phyloP scores from a whole-genome alignment of 2,797 vertebrate species.

The Anguilla pacifica region DNA sequence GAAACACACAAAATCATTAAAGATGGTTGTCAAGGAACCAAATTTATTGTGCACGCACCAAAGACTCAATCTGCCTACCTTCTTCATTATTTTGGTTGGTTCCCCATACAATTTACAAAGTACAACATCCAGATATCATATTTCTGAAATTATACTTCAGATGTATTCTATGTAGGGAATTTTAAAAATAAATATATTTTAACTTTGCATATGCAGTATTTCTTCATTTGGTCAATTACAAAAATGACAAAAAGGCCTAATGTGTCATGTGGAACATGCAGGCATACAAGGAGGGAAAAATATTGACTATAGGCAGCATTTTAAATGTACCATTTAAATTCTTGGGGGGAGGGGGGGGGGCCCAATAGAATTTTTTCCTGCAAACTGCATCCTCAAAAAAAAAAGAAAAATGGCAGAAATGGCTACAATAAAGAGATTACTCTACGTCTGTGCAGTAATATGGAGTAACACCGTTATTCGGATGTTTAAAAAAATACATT shows the following conservation, averaged over 20 bases:
- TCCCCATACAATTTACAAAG: constrained; percentile 44
- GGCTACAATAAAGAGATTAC: constrained; percentile 27
- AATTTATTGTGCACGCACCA: constrained; percentile 62
- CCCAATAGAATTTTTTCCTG: not conserved
- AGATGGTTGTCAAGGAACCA: constrained; percentile 46
- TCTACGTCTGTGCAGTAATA: not conserved
- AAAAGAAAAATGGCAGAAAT: constrained; percentile 22
- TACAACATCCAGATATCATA: constrained; percentile 36
- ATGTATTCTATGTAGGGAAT: constrained; percentile 48
- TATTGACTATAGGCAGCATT: not conserved
- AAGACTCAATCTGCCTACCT: constrained; percentile 2
- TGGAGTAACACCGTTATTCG: constrained; percentile 34
- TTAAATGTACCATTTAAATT: not conserved
- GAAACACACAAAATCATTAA: not conserved
- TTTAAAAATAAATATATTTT: constrained; percentile 62
- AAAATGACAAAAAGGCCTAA: not conserved
- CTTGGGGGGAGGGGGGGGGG: too few species aligned
- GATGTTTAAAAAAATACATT: constrained; percentile 35
- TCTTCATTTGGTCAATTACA: constrained; percentile 31
- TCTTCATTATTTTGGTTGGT: constrained; percentile 24
- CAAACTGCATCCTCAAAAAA: constrained; percentile 25
- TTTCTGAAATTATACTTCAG: constrained; percentile 37
- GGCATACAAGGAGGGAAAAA: constrained; percentile 25
- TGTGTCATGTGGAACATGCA: constrained; percentile 11
- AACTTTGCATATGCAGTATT: constrained; percentile 43